These are phyloP conservation scores for Lasioglossum pauxillum DNA, from an alignment of 2,888 invertebrate genomes.

Conservation along the genomic window DNA sequence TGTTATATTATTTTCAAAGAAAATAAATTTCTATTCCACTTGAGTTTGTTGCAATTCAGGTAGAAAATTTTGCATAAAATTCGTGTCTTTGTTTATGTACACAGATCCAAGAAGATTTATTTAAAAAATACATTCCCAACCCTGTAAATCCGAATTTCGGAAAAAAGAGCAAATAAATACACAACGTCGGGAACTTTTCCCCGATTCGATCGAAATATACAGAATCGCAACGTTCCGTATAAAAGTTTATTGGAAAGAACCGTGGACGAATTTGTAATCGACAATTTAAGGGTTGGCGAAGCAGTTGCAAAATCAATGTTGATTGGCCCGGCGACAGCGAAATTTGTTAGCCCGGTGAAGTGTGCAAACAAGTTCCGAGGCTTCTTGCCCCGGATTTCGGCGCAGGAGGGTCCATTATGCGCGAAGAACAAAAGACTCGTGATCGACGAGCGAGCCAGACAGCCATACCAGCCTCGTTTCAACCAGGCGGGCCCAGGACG, in stretches of 20 bases:
- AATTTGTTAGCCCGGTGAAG: conserved; percentile 17
- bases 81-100: too few relatives aligned
- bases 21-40: too few relatives aligned
- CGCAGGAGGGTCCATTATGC: conserved; percentile 37
- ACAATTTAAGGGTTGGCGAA: background rate
- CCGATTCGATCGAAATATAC: background rate
- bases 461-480: background rate
- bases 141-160: background rate
- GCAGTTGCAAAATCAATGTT: conserved; percentile 13
- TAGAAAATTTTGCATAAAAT: too few relatives aligned
- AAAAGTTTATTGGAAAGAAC: background rate
- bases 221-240: too few relatives aligned
- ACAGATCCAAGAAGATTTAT: background rate
- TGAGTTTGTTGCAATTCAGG: too few relatives aligned
- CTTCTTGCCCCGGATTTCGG: conserved; percentile 26
- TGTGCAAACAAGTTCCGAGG: conserved; percentile 18
- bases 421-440: conserved; percentile 43
- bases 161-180: background rate
- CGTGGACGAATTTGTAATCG: background rate
- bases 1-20: too few relatives aligned
- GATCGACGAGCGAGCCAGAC: conserved; percentile 29
- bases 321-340: conserved; percentile 11
- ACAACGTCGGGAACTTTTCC: background rate
- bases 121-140: background rate
- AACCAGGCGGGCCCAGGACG: conserved; percentile 23